Base-by-base conservation (phyloP, 2,888 invertebrate species). In the Pseudococcus jackbeardsleyi region DNA sequence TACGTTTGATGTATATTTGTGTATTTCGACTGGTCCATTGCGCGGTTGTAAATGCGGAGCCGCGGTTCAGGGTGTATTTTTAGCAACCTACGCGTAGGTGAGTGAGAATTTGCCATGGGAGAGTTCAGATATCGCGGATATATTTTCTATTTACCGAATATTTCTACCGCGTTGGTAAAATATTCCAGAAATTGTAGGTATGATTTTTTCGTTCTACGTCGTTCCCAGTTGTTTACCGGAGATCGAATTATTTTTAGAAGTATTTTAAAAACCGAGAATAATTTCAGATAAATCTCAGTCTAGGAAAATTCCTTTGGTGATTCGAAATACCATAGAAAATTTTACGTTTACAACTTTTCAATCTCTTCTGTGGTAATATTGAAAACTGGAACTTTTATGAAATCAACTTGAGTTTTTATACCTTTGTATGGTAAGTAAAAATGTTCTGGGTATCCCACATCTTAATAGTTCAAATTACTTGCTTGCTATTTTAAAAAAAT, bases 1-100 rank as follows among this genome's bases (percentile, higher is more conserved):
- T 22, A 72, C 33, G 68, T 72, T 72, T 72, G 68, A 72, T 72
- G 68, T 72, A 72, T 33, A 33, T 72, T 72, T 72, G 26, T 12
- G 68, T 72, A 72, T 33, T 33, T 26, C 2, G 3, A 3, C 22
- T 4, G 12, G 33, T 72, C 33, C 68, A 33, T 22, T 3, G 26
- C 68, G 33, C 11, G 68, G 68, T 33, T 72, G 4, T 15, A 15
- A 72, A 72, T 2, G 8, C 26, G 9, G 17, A 1, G 26, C 26
- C 26, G 26, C 26, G 19, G 6, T 72, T 72, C 9, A 33, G n/a
- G 26, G 26, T 26, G 68, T 72, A 72, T 72, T 26, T 72, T 72
- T 26, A 33, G 26, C 33, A 33, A 11, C 33, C 26, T 72, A 72
- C 68, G 68, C 68, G 33, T 26, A 33, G 68, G 12, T 11, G 33